Conservation (phyloP, 2,113 vertebrate genomes). For the Sialia sialis region DNA sequence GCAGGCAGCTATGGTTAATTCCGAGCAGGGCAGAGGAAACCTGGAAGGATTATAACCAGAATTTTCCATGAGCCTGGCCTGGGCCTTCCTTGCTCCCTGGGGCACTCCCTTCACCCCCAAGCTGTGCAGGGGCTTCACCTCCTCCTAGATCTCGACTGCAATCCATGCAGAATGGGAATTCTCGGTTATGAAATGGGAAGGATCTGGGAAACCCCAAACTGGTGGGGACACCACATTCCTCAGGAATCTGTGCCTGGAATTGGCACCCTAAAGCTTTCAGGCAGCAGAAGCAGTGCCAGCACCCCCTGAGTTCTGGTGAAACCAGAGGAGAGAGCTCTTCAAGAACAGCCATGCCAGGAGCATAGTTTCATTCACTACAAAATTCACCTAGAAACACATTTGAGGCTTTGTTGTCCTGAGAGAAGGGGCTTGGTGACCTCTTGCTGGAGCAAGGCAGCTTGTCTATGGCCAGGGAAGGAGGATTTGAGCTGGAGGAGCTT, state of each 20-base stretch:
- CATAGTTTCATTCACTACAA: not conserved
- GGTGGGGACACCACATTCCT: not conserved
- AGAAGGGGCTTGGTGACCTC: not conserved
- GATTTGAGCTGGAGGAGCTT: not conserved
- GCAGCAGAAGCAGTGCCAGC: not conserved
- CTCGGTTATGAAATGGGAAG: rapidly evolving
- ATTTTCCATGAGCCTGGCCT: not conserved
- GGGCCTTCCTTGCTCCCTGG: too few species aligned
- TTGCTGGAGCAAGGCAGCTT: not conserved
- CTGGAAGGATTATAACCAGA: rapidly evolving
- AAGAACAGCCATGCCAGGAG: not conserved
- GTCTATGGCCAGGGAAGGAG: not conserved
- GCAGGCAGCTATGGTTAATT: not conserved
- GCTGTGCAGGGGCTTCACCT: not conserved
- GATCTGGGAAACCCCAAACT: not conserved
- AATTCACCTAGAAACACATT: not conserved
- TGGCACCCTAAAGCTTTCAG: not conserved
- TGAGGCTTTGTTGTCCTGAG: not conserved
- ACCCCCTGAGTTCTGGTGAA: not conserved
- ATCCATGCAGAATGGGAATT: not conserved
- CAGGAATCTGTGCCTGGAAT: not conserved
- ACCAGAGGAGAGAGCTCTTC: not conserved
- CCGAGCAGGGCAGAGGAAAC: not conserved
- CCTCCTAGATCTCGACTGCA: not conserved
- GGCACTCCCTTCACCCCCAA: rapidly evolving